These are phyloP conservation scores for Himalopsyche phryganea DNA, from an alignment of 1,140 invertebrate genomes.

Conservation along the genomic window DNA sequence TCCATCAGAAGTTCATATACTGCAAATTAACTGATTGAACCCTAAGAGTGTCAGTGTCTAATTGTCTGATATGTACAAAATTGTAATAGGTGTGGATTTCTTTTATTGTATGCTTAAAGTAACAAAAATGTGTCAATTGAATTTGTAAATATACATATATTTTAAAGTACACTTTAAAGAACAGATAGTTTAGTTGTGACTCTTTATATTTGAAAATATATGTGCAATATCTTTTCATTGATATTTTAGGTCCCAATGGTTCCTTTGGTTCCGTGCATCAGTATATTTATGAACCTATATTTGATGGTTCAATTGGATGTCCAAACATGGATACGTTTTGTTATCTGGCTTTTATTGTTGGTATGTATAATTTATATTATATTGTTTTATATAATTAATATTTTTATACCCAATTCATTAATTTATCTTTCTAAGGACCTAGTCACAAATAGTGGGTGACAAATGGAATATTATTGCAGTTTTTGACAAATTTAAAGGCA, in stretches of 20 bases:
- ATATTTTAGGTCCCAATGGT: slow-evolving; percentile 63
- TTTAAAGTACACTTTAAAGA: no score
- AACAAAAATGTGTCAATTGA: no score
- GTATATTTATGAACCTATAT: slow-evolving; percentile 69
- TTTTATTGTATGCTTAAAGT: no score
- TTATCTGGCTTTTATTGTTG: slow-evolving; percentile 65
- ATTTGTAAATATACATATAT: no score
- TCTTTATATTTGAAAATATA: no score
- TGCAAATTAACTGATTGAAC: no score
- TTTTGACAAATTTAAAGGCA: not conserved
- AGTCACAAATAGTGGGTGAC: not conserved
- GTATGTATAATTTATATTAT: slow-evolving; percentile 42
- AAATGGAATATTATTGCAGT: not conserved
- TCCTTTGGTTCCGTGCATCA: slow-evolving; percentile 64
- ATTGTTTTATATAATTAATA: slow-evolving; percentile 3
- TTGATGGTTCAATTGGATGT: slow-evolving; percentile 66
- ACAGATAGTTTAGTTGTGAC: no score
- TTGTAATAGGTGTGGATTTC: no score
- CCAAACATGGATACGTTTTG: slow-evolving; percentile 70
- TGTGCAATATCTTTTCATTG: no score
- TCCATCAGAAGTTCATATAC: no score
- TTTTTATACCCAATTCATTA: slow-evolving; percentile 1
- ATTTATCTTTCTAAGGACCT: not conserved
- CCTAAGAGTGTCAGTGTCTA: no score
- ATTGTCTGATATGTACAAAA: no score